Percentiles rank a stretch among this genome's conserved stretches.
These are phyloP conservation scores for Incurvaria masculella DNA, from an alignment of 2,888 invertebrate species.

Conservation along the genomic window DNA sequence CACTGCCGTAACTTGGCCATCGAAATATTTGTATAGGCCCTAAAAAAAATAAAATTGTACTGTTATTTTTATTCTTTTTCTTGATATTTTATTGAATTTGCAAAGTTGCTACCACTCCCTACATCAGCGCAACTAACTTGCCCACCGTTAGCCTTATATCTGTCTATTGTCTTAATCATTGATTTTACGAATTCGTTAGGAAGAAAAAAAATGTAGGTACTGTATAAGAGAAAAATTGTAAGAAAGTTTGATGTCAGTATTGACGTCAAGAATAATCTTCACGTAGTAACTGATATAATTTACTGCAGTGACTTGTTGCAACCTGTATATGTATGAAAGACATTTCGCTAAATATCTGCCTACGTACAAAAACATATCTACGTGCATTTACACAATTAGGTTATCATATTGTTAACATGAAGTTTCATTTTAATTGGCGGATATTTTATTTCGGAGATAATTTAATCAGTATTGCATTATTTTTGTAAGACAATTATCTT, in stretches of 20 bases:
- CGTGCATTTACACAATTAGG: no score
- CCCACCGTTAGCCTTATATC: not conserved
- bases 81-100: slow-evolving; percentile 3
- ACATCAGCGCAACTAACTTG: not conserved
- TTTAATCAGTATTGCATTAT: not conserved
- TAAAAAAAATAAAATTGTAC: slow-evolving; percentile 4
- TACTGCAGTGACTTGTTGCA: no score
- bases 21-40: no score
- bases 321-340: no score
- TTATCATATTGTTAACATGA: no score
- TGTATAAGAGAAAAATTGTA: not conserved
- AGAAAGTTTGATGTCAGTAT: not conserved
- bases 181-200: not conserved
- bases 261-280: not conserved
- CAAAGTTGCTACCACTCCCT: slow-evolving; percentile 1
- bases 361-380: no score
- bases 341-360: no score
- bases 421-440: no score
- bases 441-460: no score
- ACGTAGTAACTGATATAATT: not conserved
- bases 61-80: not conserved
- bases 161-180: not conserved
- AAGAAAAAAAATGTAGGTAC: not conserved
- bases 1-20: no score
- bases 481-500: not conserved